phyloP scores from a whole-genome alignment of 2,113 vertebrate genomes.

The Columbina picui region DNA sequence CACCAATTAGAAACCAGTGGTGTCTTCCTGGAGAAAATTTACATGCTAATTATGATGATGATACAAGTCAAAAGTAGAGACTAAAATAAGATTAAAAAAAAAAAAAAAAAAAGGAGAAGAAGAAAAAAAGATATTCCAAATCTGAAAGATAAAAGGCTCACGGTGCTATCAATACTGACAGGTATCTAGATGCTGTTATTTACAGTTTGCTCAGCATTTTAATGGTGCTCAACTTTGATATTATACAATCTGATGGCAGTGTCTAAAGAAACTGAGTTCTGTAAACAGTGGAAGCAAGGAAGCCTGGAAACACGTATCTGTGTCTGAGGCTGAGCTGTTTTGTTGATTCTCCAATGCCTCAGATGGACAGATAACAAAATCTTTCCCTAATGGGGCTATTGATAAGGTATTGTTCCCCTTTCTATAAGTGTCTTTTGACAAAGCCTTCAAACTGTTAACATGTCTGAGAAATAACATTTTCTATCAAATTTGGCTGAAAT shows the following conservation, averaged over 20 bases:
- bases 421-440: not conserved
- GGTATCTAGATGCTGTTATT: not conserved
- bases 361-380: not conserved
- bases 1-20: not conserved
- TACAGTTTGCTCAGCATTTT: not conserved
- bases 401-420: not conserved
- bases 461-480: not conserved
- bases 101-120: not conserved
- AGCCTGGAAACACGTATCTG: not conserved
- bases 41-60: not conserved
- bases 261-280: not conserved
- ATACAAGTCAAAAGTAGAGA: not conserved
- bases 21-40: not conserved
- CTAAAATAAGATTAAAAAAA: not conserved
- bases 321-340: not conserved
- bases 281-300: not conserved
- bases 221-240: not conserved
- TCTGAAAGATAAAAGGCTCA: not conserved
- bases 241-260: not conserved
- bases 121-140: not conserved
- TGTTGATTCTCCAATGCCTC: not conserved
- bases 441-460: not conserved
- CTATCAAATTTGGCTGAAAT: not conserved
- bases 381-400: not conserved
- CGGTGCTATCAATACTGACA: not conserved